Evolutionary conservation across 1,140 invertebrate species (phyloP).

Genomic region (Daktulosphaira vitifoliae): DNA sequence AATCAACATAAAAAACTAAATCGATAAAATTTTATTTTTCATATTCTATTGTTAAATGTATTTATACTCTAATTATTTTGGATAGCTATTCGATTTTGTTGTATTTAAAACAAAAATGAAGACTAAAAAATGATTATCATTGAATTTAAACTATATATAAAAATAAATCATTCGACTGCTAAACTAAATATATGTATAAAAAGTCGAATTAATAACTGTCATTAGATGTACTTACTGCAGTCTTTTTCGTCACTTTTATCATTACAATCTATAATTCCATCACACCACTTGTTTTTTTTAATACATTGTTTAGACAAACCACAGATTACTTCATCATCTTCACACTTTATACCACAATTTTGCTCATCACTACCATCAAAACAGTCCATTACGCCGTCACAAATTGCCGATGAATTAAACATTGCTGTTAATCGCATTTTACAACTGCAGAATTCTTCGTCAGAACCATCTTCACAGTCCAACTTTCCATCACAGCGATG

Average conservation of each 20-base stretch:
- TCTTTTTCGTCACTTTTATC: constrained; percentile 64
- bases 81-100: too few species aligned
- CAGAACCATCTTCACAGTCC: constrained; percentile 73
- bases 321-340: constrained; percentile 50
- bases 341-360: constrained; percentile 48
- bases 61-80: too few species aligned
- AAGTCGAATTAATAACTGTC: too few species aligned
- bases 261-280: constrained; percentile 61
- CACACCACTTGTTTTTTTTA: constrained; percentile 53
- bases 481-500: constrained; percentile 57
- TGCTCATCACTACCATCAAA: constrained; percentile 64
- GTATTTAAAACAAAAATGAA: too few species aligned
- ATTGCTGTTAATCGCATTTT: constrained; percentile 44
- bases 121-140: too few species aligned
- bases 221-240: constrained; percentile 50
- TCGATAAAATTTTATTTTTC: too few species aligned
- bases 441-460: constrained; percentile 67
- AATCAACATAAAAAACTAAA: too few species aligned
- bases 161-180: too few species aligned
- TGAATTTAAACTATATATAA: too few species aligned
- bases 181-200: too few species aligned
- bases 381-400: constrained; percentile 71
- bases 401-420: constrained; percentile 52
- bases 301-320: constrained; percentile 53
- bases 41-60: too few species aligned